phyloP scores from a whole-genome alignment of 1,140 invertebrate genomes.

The Chrysomallon squamiferum region DNA sequence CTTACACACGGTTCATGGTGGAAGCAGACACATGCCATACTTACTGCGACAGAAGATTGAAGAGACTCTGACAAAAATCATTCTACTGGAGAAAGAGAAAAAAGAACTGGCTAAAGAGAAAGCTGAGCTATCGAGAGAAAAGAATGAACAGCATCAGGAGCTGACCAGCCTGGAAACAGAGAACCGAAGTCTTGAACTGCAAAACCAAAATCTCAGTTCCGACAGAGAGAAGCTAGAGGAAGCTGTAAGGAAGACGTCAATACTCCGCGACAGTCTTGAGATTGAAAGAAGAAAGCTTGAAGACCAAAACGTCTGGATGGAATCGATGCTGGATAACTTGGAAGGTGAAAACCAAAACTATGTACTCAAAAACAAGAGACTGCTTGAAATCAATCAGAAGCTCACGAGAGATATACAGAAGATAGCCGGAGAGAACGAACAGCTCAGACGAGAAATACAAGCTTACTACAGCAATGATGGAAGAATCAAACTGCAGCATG shows the following conservation, averaged over 20 bases:
- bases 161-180: constrained; percentile 6
- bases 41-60: constrained; percentile 21
- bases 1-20: background rate
- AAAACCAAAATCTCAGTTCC: background rate
- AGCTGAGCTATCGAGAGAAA: background rate
- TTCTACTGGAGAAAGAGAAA: constrained; percentile 12
- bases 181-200: constrained; percentile 9
- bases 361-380: background rate
- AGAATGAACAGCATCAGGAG: background rate
- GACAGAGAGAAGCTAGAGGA: background rate
- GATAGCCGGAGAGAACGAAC: constrained; percentile 7
- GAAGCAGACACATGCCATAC: background rate
- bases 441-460: constrained; percentile 7
- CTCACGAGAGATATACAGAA: constrained; percentile 13
- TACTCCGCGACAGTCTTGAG: constrained; percentile 1
- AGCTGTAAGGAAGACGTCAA: background rate
- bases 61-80: constrained; percentile 6
- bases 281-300: constrained; percentile 4
- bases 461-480: background rate
- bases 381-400: constrained; percentile 13
- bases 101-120: constrained; percentile 3
- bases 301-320: constrained; percentile 7
- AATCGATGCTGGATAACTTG: background rate
- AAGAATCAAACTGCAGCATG: background rate
- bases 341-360: background rate